phyloP scores from a whole-genome alignment of 2,888 invertebrate genomes.

The Meta bourneti region DNA sequence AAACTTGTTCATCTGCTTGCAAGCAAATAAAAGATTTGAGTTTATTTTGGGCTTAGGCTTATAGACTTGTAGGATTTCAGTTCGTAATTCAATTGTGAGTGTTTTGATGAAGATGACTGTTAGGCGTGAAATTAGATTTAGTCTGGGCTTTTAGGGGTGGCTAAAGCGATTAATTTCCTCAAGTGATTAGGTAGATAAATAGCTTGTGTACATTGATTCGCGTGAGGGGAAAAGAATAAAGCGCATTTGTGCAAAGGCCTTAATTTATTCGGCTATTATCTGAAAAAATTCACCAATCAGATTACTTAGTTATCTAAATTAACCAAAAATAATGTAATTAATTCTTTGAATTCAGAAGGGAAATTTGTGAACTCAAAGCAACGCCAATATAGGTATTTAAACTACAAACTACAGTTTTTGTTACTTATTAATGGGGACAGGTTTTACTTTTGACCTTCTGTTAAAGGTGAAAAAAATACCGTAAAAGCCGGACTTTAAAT shows the following conservation, averaged over 20 bases:
- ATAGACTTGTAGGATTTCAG: not conserved
- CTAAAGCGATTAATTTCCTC: not conserved
- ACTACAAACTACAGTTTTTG: no score
- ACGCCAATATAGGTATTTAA: no score
- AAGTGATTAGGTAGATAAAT: not conserved
- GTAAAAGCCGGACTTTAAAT: no score
- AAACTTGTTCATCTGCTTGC: not conserved
- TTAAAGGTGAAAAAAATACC: no score
- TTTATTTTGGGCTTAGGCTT: not conserved
- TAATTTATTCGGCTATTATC: not conserved
- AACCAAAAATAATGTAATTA: not conserved
- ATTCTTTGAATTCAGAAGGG: not conserved
- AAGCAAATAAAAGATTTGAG: not conserved
- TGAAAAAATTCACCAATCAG: not conserved
- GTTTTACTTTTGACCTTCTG: no score
- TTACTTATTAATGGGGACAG: no score
- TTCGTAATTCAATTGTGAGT: not conserved
- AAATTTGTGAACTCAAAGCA: no score
- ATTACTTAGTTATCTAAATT: not conserved
- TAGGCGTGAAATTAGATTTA: constrained; percentile 1
- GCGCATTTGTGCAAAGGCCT: not conserved
- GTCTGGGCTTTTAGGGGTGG: not conserved
- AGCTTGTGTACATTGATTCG: not conserved
- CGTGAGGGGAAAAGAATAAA: not conserved
- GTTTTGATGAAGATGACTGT: not conserved